A percentile compares a stretch with the other conserved stretches of the same genome.
Evolutionary conservation across 2,797 vertebrate genomes (phyloP).

Genomic region (Hoplostethus mediterraneus): DNA sequence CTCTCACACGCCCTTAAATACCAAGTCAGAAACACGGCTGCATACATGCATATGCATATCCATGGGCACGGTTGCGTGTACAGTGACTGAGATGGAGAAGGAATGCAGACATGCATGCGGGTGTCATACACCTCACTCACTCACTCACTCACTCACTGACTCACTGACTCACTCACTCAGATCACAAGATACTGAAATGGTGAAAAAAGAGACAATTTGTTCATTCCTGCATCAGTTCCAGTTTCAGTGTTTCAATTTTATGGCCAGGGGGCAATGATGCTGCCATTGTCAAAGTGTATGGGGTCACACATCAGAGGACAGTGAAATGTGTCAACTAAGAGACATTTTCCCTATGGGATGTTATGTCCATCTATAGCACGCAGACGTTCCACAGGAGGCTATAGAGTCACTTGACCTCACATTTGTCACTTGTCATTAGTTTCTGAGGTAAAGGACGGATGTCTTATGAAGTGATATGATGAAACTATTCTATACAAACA

Average conservation of each 20-base stretch:
- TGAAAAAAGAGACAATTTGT: neutral
- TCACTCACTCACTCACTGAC: slow-evolving; percentile 1
- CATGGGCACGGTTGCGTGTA: neutral
- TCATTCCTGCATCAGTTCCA: neutral
- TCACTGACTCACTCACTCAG: neutral
- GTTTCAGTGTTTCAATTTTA: slow-evolving; percentile 15
- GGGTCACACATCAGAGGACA: slow-evolving; percentile 44
- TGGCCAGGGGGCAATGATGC: neutral
- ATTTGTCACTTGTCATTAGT: slow-evolving; percentile 26
- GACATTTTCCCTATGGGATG: slow-evolving; percentile 72
- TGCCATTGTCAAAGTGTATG: neutral
- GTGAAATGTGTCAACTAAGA: slow-evolving; percentile 65
- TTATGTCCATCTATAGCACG: slow-evolving; percentile 71
- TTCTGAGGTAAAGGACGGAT: neutral
- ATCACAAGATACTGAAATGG: neutral
- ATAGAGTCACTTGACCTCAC: slow-evolving; percentile 23
- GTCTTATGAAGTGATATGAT: neutral
- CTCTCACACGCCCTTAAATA: slow-evolving; percentile 26
- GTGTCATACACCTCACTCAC: slow-evolving; percentile 9
- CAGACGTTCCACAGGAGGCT: slow-evolving; percentile 69
- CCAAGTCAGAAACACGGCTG: slow-evolving; percentile 9
- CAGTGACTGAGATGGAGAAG: slow-evolving; percentile 14
- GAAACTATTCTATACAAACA: neutral
- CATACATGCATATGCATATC: slow-evolving; percentile 39
- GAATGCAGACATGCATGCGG: slow-evolving; percentile 18